These are phyloP conservation scores for Criorhina ranunculi DNA, from an alignment of 2,888 invertebrate genomes.

Conservation along the genomic window DNA sequence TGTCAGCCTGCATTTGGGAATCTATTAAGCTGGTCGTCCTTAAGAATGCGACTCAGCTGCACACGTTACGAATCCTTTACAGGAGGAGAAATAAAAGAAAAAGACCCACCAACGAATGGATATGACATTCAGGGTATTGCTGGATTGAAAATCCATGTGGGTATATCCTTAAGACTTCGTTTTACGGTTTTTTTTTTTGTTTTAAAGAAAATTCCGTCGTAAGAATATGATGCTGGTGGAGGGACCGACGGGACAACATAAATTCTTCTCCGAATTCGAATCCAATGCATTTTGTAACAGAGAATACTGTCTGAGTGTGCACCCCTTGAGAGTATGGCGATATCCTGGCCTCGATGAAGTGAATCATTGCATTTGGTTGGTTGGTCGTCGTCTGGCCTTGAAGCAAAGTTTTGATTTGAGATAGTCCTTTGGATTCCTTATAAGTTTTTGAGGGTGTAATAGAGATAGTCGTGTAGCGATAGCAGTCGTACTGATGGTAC, in stretches of 20 bases:
- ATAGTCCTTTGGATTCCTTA: constrained; percentile 28
- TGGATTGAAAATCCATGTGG: constrained; percentile 56
- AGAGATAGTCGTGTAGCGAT: background rate
- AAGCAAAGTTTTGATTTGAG: constrained; percentile 31
- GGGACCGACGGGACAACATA: constrained; percentile 22
- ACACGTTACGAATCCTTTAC: background rate
- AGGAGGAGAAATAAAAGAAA: background rate
- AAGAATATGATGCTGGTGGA: constrained; percentile 15
- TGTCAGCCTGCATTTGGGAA: constrained; percentile 38
- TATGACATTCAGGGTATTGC: constrained; percentile 62
- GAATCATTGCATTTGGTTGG: constrained; percentile 57
- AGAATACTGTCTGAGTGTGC: constrained; percentile 34
- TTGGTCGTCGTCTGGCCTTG: constrained; percentile 54
- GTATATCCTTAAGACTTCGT: constrained; percentile 30
- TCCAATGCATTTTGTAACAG: constrained; percentile 33
- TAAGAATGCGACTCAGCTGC: constrained; percentile 16
- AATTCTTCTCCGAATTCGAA: constrained; percentile 38
- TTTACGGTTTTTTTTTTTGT: constrained; percentile 24
- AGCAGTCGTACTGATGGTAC: background rate
- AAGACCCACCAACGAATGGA: constrained; percentile 20
- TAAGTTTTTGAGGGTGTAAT: constrained; percentile 29
- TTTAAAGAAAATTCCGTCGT: constrained; percentile 29
- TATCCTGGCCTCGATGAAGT: constrained; percentile 49
- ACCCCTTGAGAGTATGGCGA: constrained; percentile 51
- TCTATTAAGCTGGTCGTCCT: constrained; percentile 12